phyloP scores from a whole-genome alignment of 2,888 invertebrate genomes.

The Dryocosmus kuriphilus region DNA sequence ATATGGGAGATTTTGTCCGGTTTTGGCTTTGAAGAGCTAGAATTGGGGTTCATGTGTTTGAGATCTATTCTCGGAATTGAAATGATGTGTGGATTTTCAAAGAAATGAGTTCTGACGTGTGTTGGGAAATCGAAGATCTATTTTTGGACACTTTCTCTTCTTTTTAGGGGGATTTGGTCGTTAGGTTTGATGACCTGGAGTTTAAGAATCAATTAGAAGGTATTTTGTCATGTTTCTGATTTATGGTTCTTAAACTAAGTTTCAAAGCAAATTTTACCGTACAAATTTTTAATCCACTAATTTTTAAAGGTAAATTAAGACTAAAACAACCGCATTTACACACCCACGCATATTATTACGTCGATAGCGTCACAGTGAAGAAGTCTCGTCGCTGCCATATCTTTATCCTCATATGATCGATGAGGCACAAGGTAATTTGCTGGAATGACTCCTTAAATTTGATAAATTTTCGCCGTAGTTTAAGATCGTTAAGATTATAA shows the following conservation, averaged over 20 bases:
- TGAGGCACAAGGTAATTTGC: slow-evolving; percentile 52
- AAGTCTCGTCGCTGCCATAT: slow-evolving; percentile 44
- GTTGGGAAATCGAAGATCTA: neutral
- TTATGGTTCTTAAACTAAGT: neutral
- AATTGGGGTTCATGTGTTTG: slow-evolving; percentile 25
- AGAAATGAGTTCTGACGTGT: neutral
- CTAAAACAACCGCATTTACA: neutral
- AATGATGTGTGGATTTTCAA: neutral
- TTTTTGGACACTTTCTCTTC: neutral
- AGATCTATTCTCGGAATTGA: slow-evolving; percentile 6
- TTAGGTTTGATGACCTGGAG: neutral
- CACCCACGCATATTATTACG: neutral
- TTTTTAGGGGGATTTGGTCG: neutral
- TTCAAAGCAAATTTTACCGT: neutral
- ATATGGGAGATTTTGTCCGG: neutral
- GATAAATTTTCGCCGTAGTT: neutral
- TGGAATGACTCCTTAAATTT: neutral
- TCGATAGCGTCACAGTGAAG: neutral
- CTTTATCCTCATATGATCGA: slow-evolving; percentile 60
- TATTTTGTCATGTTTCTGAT: neutral
- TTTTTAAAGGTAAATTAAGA: too few species aligned
- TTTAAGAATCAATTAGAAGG: neutral
- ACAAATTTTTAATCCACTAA: too few species aligned
- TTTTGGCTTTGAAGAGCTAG: slow-evolving; percentile 17
- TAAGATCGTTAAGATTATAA: neutral